Percentiles rank a stretch among this genome's conserved stretches.
phyloP scores from a whole-genome alignment of 2,113 vertebrate genomes.

The Xyliphius kryptos region DNA sequence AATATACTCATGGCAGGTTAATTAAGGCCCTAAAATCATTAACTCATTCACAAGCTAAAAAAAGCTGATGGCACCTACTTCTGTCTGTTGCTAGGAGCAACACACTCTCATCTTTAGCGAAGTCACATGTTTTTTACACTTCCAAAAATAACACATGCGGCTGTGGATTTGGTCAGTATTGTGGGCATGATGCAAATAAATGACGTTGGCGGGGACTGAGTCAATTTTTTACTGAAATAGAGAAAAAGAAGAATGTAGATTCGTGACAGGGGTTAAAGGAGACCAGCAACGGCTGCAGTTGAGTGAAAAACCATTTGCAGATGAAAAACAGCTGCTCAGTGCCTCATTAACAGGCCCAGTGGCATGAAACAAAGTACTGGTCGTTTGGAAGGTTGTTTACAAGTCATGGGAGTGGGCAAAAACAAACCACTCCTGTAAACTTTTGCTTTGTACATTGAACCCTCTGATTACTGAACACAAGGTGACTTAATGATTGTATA shows the following conservation, averaged over 20 bases:
- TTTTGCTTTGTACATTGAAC: background rate
- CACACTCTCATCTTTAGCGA: constrained; percentile 1
- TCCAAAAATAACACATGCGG: constrained; percentile 17
- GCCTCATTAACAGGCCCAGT: constrained; percentile 36
- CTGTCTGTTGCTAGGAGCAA: constrained; percentile 28
- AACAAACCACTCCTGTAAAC: background rate
- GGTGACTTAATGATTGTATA: too few species aligned
- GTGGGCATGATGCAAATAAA: background rate
- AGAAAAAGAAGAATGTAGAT: constrained; percentile 3
- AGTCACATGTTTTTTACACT: background rate
- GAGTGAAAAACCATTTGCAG: constrained; percentile 32
- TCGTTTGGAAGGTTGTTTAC: constrained; percentile 37
- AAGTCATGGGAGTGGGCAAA: constrained; percentile 18
- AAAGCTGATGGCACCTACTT: constrained; percentile 17
- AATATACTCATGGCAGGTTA: constrained; percentile 9
- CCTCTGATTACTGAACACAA: background rate
- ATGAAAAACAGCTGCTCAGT: constrained; percentile 33
- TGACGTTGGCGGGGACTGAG: background rate
- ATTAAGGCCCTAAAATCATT: constrained; percentile 23
- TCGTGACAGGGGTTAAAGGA: constrained; percentile 1
- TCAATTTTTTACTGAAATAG: constrained; percentile 11
- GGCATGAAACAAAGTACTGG: constrained; percentile 34
- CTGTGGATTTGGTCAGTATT: background rate
- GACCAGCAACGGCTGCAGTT: constrained; percentile 22
- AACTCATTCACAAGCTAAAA: constrained; percentile 7